phyloP scores from a whole-genome alignment of 2,797 vertebrate species.

The Odontamblyopus rebecca region DNA sequence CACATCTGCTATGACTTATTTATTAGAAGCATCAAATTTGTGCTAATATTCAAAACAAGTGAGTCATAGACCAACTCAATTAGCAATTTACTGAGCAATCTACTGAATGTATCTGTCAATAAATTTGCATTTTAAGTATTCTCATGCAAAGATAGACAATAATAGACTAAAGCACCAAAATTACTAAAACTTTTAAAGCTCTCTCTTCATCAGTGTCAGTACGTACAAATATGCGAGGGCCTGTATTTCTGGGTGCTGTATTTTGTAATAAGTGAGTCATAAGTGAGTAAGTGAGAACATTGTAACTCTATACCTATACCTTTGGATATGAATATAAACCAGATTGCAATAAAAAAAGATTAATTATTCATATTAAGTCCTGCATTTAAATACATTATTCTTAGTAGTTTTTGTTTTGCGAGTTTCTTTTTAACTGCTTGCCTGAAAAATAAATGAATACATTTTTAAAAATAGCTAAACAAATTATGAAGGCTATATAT shows the following conservation, averaged over 20 bases:
- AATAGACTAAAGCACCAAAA: not conserved
- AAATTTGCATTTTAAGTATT: not conserved
- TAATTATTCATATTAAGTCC: not conserved
- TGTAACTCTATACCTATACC: not conserved
- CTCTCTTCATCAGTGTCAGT: not conserved
- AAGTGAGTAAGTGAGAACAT: not conserved
- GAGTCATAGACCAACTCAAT: slow-evolving; percentile 7
- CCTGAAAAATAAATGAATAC: too few relatives aligned
- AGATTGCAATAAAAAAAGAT: not conserved
- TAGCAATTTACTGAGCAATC: not conserved
- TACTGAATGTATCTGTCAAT: not conserved
- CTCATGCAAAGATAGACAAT: too few relatives aligned
- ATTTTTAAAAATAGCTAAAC: too few relatives aligned
- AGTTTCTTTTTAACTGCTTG: too few relatives aligned
- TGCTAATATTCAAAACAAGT: not conserved
- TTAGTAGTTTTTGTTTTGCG: not conserved
- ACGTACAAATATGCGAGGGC: not conserved
- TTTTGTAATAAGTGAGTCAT: not conserved
- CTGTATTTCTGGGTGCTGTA: not conserved
- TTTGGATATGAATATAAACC: not conserved
- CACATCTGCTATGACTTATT: slow-evolving; percentile 8
- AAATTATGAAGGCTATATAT: too few relatives aligned
- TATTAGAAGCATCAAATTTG: slow-evolving; percentile 12
- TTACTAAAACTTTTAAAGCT: not conserved
- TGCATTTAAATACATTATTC: not conserved